Evolutionary conservation across 2,113 vertebrate genomes (phyloP).

Genomic region (Saimiri boliviensis): DNA sequence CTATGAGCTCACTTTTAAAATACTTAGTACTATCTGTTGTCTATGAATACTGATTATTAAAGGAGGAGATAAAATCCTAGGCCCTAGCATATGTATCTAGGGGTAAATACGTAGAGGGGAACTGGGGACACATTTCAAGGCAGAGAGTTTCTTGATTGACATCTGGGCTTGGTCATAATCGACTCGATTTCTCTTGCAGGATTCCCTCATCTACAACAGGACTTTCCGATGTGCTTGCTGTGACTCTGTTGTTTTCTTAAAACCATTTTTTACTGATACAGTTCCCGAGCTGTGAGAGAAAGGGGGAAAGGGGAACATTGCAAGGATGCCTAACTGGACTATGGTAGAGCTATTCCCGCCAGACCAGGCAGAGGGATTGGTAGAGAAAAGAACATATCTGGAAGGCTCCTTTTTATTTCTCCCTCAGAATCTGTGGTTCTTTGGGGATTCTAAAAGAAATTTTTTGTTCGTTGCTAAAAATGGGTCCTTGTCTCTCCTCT

Average conservation of each 20-base stretch:
- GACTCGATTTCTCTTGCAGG: background rate
- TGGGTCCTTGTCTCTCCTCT: background rate
- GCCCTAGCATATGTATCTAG: background rate
- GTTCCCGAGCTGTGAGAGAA: background rate
- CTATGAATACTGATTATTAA: background rate
- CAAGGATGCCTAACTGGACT: background rate
- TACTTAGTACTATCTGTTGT: background rate
- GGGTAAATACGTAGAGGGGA: background rate
- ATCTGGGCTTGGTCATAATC: background rate
- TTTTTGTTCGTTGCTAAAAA: background rate
- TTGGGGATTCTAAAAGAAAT: background rate
- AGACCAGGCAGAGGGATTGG: background rate
- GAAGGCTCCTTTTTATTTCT: background rate
- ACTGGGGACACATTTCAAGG: background rate
- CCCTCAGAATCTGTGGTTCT: background rate
- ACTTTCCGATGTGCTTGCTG: background rate
- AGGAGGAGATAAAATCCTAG: background rate
- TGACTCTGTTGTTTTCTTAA: background rate
- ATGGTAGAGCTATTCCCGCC: no score
- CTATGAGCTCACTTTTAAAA: background rate
- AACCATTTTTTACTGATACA: background rate
- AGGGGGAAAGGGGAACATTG: background rate
- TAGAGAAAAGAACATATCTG: background rate
- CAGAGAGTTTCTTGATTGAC: background rate
- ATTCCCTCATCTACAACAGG: background rate